Evolutionary conservation across 2,888 invertebrate genomes (phyloP).

Genomic region (Heliconius erato): DNA sequence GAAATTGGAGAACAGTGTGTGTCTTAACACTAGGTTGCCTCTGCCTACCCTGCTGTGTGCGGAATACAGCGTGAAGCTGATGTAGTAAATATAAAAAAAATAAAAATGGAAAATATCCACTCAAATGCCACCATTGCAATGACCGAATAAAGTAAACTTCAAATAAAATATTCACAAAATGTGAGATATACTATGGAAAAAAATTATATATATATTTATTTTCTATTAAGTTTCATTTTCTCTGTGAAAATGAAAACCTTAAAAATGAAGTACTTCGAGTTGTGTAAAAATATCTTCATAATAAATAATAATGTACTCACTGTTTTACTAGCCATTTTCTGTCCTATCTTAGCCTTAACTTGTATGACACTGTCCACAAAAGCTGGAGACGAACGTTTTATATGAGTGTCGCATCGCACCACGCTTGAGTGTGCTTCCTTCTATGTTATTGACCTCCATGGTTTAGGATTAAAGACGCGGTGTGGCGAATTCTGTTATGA

Average conservation of each 20-base stretch:
- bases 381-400: constrained; percentile 62
- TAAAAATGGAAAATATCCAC: too few relatives aligned
- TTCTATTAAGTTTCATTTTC: too few relatives aligned
- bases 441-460: constrained; percentile 71
- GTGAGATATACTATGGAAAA: too few relatives aligned
- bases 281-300: too few relatives aligned
- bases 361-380: constrained; percentile 45
- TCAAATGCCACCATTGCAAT: too few relatives aligned
- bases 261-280: too few relatives aligned
- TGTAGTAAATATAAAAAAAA: too few relatives aligned
- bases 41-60: too few relatives aligned
- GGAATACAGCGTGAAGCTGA: too few relatives aligned
- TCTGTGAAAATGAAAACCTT: neutral
- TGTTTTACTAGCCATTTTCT: constrained; percentile 56
- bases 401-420: constrained; percentile 71
- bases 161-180: neutral
- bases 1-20: too few relatives aligned
- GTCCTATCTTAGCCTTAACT: constrained; percentile 34
- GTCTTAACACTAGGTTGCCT: too few relatives aligned
- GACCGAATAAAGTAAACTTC: neutral
- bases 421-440: constrained; percentile 73
- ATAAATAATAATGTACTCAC: constrained; percentile 52
- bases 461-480: constrained; percentile 53
- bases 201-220: too few relatives aligned
- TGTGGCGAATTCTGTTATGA: constrained; percentile 40